Evolutionary conservation across 2,888 invertebrate genomes (phyloP).

Genomic region (Orchesella flavescens): DNA sequence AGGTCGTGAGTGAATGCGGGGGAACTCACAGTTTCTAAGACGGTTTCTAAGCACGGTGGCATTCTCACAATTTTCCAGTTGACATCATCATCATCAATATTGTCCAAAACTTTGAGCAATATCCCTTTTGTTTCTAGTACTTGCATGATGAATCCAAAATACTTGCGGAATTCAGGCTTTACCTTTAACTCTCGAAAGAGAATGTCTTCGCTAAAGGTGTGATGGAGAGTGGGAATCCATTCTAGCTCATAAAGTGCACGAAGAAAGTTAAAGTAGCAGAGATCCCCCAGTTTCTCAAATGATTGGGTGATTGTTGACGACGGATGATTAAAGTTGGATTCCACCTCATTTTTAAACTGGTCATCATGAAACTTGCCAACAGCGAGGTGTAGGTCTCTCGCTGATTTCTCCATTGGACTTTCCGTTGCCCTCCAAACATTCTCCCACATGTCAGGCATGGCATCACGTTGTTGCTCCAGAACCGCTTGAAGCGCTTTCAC

Average conservation of each 20-base stretch:
- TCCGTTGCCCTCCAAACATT: not conserved
- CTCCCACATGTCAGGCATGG: constrained; percentile 7
- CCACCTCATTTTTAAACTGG: not conserved
- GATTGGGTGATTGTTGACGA: not conserved
- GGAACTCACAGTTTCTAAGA: not conserved
- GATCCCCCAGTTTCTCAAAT: not conserved
- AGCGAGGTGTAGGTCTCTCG: not conserved
- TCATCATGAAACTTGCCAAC: not conserved
- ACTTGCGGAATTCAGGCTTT: not conserved
- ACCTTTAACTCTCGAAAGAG: not conserved
- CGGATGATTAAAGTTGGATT: not conserved
- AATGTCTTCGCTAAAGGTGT: not conserved
- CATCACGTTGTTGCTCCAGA: not conserved
- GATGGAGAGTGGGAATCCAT: constrained; percentile 3
- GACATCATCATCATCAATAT: not conserved
- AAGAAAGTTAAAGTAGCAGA: not conserved
- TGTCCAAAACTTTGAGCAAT: not conserved
- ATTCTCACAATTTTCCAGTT: constrained; percentile 4
- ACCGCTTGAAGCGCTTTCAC: not conserved
- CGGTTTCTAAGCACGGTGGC: not conserved
- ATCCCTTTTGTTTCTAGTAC: constrained; percentile 4
- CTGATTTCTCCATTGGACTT: not conserved
- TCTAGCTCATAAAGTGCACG: constrained; percentile 1
- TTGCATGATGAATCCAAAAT: not conserved
- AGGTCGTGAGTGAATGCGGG: not conserved